Conservation (phyloP, 1,140 invertebrate genomes). For the Sinella curviseta region DNA sequence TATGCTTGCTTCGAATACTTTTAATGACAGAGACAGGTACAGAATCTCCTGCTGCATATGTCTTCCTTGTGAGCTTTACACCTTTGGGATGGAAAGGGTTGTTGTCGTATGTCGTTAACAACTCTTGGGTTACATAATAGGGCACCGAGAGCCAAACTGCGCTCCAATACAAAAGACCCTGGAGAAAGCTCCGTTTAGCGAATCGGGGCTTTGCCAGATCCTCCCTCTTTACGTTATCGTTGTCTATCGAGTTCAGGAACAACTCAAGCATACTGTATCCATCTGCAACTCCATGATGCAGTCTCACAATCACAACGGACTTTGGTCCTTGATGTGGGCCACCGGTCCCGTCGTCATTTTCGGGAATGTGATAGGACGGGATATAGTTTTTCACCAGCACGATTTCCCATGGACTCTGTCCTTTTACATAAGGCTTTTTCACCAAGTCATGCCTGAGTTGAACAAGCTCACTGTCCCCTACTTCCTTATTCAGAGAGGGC, state of each 20-base stretch:
- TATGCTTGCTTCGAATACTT: conserved; percentile 30
- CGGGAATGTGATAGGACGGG: not conserved
- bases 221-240: conserved; percentile 22
- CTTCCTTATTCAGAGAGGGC: not conserved
- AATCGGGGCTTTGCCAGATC: conserved; percentile 6
- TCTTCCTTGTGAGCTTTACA: conserved; percentile 13
- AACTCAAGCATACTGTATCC: conserved; percentile 32
- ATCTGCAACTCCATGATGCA: conserved; percentile 33
- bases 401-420: conserved; percentile 37
- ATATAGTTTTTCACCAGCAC: conserved; percentile 24
- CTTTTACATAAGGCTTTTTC: conserved; percentile 18
- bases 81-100: conserved; percentile 34
- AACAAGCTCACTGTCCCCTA: conserved; percentile 28
- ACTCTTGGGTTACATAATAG: conserved; percentile 7
- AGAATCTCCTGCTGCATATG: not conserved
- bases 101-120: conserved; percentile 21
- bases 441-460: conserved; percentile 21
- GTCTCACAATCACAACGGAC: conserved; percentile 25
- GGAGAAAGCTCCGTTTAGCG: not conserved
- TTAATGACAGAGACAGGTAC: conserved; percentile 35
- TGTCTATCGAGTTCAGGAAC: conserved; percentile 15
- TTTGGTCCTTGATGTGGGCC: not conserved
- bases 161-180: conserved; percentile 2
- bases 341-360: conserved; percentile 3
- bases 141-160: conserved; percentile 4